Conservation (phyloP, 2,797 vertebrate species). For the Streptopelia turtur region DNA sequence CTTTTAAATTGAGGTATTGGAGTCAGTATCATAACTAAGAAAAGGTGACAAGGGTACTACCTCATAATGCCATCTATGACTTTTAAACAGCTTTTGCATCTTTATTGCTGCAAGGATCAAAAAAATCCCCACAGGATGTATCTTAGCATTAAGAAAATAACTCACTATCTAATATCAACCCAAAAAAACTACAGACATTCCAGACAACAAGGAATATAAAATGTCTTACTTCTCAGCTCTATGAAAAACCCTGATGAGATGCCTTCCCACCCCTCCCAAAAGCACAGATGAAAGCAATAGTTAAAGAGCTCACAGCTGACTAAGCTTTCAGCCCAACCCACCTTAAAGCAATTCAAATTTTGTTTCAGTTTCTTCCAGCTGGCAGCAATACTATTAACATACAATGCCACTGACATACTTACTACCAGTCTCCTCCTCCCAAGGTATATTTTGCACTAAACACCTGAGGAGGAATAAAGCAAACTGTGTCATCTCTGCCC, state of each 20-base stretch:
- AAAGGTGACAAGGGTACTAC: not conserved
- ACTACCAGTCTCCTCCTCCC: not conserved
- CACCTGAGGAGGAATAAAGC: not conserved
- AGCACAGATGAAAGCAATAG: not conserved
- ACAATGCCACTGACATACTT: not conserved
- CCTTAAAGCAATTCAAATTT: not conserved
- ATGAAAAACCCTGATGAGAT: not conserved
- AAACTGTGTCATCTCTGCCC: not conserved
- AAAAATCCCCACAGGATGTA: not conserved
- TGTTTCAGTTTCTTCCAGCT: conserved; percentile 15
- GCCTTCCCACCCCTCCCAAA: not conserved
- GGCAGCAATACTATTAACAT: not conserved
- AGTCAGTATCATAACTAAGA: not conserved
- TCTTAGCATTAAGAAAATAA: not conserved
- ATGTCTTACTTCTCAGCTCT: not conserved
- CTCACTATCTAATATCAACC: not conserved
- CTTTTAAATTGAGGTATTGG: not conserved
- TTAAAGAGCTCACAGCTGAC: not conserved
- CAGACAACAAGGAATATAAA: not conserved
- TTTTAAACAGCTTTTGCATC: not conserved
- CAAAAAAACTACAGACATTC: not conserved
- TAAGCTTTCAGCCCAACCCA: not conserved
- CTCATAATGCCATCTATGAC: not conserved
- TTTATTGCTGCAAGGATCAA: not conserved
- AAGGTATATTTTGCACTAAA: not conserved